Evolutionary conservation across 1,140 invertebrate species (phyloP).

Genomic region (Magallana ariakensis): DNA sequence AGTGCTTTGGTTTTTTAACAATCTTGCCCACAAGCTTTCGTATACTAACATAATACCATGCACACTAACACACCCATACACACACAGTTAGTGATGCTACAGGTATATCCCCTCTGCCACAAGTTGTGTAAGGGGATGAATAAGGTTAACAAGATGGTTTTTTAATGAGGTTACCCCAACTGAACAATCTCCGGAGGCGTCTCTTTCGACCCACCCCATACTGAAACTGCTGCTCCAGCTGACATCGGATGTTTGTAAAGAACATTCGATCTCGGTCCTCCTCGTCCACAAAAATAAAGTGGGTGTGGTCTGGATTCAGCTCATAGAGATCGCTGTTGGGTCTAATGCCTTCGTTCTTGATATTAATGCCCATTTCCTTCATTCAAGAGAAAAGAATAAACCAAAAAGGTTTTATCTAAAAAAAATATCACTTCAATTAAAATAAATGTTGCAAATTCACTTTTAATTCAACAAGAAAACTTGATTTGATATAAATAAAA

Average conservation of each 20-base stretch:
- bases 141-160: no score
- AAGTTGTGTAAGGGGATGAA: no score
- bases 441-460: no score
- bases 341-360: slow-evolving; percentile 63
- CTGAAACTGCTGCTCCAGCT: slow-evolving; percentile 62
- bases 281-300: slow-evolving; percentile 74
- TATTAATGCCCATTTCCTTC: slow-evolving; percentile 59
- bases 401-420: neutral
- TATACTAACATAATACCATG: no score
- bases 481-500: no score
- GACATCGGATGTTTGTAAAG: slow-evolving; percentile 50
- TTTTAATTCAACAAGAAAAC: no score
- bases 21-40: no score
- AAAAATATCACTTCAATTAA: no score
- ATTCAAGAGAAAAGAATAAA: neutral
- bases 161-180: slow-evolving; percentile 45
- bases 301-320: slow-evolving; percentile 76
- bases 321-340: slow-evolving; percentile 64
- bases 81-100: no score
- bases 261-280: slow-evolving; percentile 42
- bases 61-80: no score
- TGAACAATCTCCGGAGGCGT: slow-evolving; percentile 54
- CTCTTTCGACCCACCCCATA: slow-evolving; percentile 41
- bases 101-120: no score
- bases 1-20: no score